Evolutionary conservation across 1,140 invertebrate genomes (phyloP), one percentile per base, ranked within the genome.

Genomic region (Bombyx mori): DNA sequence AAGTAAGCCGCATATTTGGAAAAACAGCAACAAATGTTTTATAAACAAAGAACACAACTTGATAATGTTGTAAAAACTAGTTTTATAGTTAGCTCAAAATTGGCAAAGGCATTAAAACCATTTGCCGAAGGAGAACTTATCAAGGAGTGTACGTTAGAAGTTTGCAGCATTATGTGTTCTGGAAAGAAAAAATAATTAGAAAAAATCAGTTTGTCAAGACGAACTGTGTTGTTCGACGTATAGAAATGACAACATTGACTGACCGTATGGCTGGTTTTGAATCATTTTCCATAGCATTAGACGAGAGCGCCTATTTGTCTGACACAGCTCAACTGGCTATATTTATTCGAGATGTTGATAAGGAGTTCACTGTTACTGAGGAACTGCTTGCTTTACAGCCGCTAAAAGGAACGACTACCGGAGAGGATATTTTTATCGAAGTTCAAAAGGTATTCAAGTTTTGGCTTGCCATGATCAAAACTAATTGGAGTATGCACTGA

Each of bases 311-410:
- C 42, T 42, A 58, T 58, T 52, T 42, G 46, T 52, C 42, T 58
- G 56, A 58, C 49, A 58, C 50, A 45, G 49, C 49, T 52, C 56
- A 58, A 50, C 49, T 50, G 49, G 49, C 49, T 50, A 10, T 50
- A 50, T 50, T 50, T 50, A 18, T 50, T 50, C 49, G 49, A 50
- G 49, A 12, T 50, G 49, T 50, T 50, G 8, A 50, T 50, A 50
- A 50, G 49, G 49, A 50, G 42, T 61, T 56, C 48, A 53, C 47
- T 51, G 53, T 61, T 50, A 61, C 50, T 42, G 54, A 61, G 18
- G 60, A 61, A 22, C 45, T 56, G 26, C 50, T 51, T 56, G 42
- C 35, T 47, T 48, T 61, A 45, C 51, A 22, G 9, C 49, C 49
- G 18, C 18, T 50, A 45, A 45, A 45, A 45, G 44, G 44, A 45